Evolutionary conservation across 2,888 invertebrate species (phyloP).

Genomic region (Drosophila kanekoi): DNA sequence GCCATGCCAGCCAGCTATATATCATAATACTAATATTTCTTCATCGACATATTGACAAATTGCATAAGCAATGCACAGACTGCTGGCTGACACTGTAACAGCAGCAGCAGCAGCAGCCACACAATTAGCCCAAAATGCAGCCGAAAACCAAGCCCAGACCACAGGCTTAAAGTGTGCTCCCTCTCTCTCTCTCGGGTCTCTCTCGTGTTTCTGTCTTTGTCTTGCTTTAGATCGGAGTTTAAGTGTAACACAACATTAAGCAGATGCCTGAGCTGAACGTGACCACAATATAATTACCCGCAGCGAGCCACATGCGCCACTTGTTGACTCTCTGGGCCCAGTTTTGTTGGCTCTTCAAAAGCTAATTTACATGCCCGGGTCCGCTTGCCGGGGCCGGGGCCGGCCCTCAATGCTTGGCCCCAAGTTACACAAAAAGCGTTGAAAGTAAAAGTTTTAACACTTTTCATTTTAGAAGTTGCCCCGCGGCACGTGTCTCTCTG

Average conservation of each 20-base stretch:
- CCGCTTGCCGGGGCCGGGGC: slow-evolving; percentile 15
- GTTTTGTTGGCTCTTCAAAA: slow-evolving; percentile 62
- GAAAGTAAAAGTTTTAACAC: slow-evolving; percentile 81
- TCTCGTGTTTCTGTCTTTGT: not conserved
- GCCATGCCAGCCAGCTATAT: slow-evolving; percentile 16
- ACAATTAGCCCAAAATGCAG: slow-evolving; percentile 41
- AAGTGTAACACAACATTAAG: slow-evolving; percentile 80
- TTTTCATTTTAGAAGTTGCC: slow-evolving; percentile 76
- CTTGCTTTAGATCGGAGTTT: slow-evolving; percentile 55
- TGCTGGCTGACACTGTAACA: slow-evolving; percentile 48
- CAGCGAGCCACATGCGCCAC: slow-evolving; percentile 66
- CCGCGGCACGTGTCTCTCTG: slow-evolving; percentile 5
- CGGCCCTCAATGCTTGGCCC: slow-evolving; percentile 11
- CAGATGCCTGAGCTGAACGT: slow-evolving; percentile 81
- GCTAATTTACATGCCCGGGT: slow-evolving; percentile 71
- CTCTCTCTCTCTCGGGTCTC: not conserved
- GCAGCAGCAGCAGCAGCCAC: slow-evolving; percentile 31
- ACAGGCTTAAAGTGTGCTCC: slow-evolving; percentile 10
- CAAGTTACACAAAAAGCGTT: slow-evolving; percentile 54
- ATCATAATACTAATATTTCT: slow-evolving; percentile 37
- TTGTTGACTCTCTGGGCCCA: slow-evolving; percentile 62
- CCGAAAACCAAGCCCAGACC: slow-evolving; percentile 22
- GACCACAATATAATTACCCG: slow-evolving; percentile 83
- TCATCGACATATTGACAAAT: slow-evolving; percentile 49
- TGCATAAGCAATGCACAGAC: slow-evolving; percentile 45